phyloP scores from a whole-genome alignment of 2,888 invertebrate species.

The Amblyjoppa proteus region DNA sequence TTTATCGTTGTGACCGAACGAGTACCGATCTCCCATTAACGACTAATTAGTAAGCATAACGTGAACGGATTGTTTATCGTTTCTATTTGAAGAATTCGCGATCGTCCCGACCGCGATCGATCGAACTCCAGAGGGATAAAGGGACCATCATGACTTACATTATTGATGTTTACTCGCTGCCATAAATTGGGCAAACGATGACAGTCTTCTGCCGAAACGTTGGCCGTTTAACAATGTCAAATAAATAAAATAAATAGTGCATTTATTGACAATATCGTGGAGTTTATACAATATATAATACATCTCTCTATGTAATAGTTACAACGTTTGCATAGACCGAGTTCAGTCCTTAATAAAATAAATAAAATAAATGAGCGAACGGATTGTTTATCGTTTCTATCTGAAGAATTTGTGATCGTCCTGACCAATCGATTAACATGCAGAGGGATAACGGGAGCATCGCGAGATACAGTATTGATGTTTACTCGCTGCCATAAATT shows the following conservation, averaged over 20 bases:
- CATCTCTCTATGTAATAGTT: too few species aligned
- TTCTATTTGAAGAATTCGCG: slow-evolving; percentile 57
- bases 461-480: too few species aligned
- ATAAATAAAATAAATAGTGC: too few species aligned
- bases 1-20: slow-evolving; percentile 51
- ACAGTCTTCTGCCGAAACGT: neutral
- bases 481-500: too few species aligned
- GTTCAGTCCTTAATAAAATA: neutral
- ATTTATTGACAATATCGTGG: too few species aligned
- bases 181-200: neutral
- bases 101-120: too few species aligned
- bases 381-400: slow-evolving; percentile 51
- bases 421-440: too few species aligned
- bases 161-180: too few species aligned
- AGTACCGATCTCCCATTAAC: slow-evolving; percentile 31
- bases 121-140: too few species aligned
- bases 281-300: too few species aligned
- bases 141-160: too few species aligned
- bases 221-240: neutral
- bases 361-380: neutral
- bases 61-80: slow-evolving; percentile 59
- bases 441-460: too few species aligned
- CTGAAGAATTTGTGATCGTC: slow-evolving; percentile 44
- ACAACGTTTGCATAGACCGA: neutral
- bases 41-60: slow-evolving; percentile 60